Evolutionary conservation across 2,797 vertebrate species (phyloP).

Genomic region (Cirrhinus mrigala): DNA sequence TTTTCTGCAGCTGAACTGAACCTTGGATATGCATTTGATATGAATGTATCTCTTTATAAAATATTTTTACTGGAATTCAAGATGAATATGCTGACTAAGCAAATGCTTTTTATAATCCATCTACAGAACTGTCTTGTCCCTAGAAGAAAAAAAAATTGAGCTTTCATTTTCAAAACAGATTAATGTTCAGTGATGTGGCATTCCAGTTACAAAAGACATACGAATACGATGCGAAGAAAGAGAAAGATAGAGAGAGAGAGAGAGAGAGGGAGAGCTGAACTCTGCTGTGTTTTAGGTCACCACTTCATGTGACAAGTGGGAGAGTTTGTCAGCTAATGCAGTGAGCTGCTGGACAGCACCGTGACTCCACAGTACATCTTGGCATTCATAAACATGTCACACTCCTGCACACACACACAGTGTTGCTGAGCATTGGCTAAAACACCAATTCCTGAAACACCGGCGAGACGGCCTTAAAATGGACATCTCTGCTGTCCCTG

Average conservation of each 20-base stretch:
- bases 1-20: not conserved
- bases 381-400: constrained; percentile 55
- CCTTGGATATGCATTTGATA: not conserved
- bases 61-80: not conserved
- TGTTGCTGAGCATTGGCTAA: constrained; percentile 32
- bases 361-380: constrained; percentile 43
- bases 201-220: not conserved
- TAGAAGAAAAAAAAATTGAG: not conserved
- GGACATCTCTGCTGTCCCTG: constrained; percentile 47
- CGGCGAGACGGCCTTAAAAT: constrained; percentile 26
- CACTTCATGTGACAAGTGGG: constrained; percentile 60
- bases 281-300: constrained; percentile 64
- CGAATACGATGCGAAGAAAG: not conserved
- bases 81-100: not conserved
- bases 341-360: constrained; percentile 56
- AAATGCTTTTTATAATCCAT: not conserved
- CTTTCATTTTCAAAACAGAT: not conserved
- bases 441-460: constrained; percentile 34
- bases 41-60: not conserved
- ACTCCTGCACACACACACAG: not conserved
- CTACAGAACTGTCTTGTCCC: not conserved
- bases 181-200: constrained; percentile 8
- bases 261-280: constrained; percentile 53
- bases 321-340: constrained; percentile 61
- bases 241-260: constrained; percentile 40